Evolutionary conservation across 92 coral and sea anemone genomes (phyloP), one percentile per base, ranked within the genome.

Genomic region (Zoanthus solanderi): DNA sequence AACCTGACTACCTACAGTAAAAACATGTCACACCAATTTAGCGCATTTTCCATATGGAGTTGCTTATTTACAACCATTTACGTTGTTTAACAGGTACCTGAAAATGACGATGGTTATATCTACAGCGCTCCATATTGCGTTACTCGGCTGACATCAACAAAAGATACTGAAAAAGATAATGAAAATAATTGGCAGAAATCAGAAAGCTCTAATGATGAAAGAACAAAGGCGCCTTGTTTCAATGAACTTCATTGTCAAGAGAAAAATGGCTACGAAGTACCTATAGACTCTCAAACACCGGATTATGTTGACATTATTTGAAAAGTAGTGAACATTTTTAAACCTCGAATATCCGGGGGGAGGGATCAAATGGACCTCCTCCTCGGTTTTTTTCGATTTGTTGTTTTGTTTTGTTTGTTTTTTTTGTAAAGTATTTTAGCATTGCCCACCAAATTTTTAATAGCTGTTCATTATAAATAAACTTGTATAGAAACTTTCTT

Each of bases 271-370:
- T 77, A 77, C 30, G 82, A 77, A 54, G 5, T 11, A 15, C 67
- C 82, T 14, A 54, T 77, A 13, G 30, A 77, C 48, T 77, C 67
- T 52, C 66, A 77, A 77, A 56, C 13, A 53, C 82, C 82, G 1
- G 82, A 54, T 31, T 77, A 77, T 77, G 67, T 54, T 45, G n/a
- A 11, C 17, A 15, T 77, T 7, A 77, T 77, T 53, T 77, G 82
- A 71, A 77, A 53, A 52, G 10, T 54, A 48, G 2, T 76, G 18
- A 7, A 8, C 2, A 44, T 34, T 14, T 45, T 29, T 71, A 6
- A 42, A 6, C 15, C 37, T 73, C 9, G 0, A 63, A 9, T 9
- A 5, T 63, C 30, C 28, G 23, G 8, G 7, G 14, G 14, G 23
- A 14, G 3, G 14, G 16, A 14, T 14, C 28, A 60, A 14, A 17